Conservation (phyloP, 35 echinoderm and acorn worm species). For the Anneissia japonica region DNA sequence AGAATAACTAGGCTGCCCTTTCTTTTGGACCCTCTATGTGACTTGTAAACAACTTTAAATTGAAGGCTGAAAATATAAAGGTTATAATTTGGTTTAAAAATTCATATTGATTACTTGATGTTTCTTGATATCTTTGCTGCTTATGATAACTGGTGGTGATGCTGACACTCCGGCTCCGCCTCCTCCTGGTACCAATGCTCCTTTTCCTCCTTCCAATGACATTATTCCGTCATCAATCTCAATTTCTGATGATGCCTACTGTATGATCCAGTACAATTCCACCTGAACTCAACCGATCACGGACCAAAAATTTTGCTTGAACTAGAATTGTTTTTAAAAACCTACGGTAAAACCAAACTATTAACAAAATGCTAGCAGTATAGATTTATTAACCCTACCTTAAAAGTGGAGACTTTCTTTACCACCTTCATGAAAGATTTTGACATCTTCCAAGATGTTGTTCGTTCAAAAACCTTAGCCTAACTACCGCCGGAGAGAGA, state of each 20-base stretch:
- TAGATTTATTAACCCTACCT: not conserved
- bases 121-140: not conserved
- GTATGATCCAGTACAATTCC: not conserved
- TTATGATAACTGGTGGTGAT: not conserved
- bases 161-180: not conserved
- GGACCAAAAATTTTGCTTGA: no score
- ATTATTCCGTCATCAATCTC: not conserved
- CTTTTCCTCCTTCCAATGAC: not conserved
- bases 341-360: no score
- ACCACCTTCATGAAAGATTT: not conserved
- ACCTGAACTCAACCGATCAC: no score
- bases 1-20: no score
- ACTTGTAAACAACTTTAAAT: no score
- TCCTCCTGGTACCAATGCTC: not conserved
- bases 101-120: not conserved
- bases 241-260: not conserved
- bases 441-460: not conserved
- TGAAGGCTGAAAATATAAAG: no score
- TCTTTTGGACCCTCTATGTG: no score
- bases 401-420: not conserved
- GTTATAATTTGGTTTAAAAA: not conserved
- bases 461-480: no score
- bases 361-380: no score
- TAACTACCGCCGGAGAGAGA: no score
- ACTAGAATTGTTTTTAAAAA: no score